Evolutionary conservation across 2,113 vertebrate genomes (phyloP), one percentile per base, ranked within the genome.

Genomic region (Ptilonorhynchus violaceus): DNA sequence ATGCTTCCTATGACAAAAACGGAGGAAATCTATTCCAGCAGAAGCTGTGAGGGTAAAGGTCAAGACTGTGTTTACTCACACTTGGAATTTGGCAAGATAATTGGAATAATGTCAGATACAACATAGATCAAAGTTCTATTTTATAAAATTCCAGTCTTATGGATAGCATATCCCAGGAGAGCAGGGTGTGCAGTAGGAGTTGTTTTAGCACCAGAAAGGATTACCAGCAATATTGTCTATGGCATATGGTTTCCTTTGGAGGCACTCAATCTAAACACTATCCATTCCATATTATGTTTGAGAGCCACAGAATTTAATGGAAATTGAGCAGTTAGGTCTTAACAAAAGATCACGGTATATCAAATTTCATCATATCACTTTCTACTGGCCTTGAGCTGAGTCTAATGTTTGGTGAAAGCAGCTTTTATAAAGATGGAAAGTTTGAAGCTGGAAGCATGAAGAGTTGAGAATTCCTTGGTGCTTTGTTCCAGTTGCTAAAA

Each of bases 61-160:
- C 68, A 93, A 86, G 64, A 59, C 42, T 80, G 22, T 95, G 88
- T 95, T 95, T 94, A 85, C 58, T 79, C 81, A 83, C 66, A 63
- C 64, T 85, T 90, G 85, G 82, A 96, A 88, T 83, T 83, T 93
- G 93, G 82, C 93, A 93, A 83, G 70, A 67, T 81, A 81, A 78
- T 72, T 89, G 73, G 89, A 93, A 95, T 86, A 94, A 87, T 64
- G 76, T 96, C 89, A 96, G 76, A 81, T 68, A 60, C 35, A 95
- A 78, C 35, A 84, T 1, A 91, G 83, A 93, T 83, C 62, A 77
- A 96, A 94, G 55, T 35, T 80, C 37, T 85, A 9, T 74, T 88
- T 94, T 53, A 58, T 55, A 85, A 73, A 93, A 90, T 88, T 83
- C 39, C 42, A 63, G 7, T 85, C 74, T 76, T 80, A 77, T 41